Evolutionary conservation across 2,797 vertebrate species (phyloP).

Genomic region (Syndactyla subalaris): DNA sequence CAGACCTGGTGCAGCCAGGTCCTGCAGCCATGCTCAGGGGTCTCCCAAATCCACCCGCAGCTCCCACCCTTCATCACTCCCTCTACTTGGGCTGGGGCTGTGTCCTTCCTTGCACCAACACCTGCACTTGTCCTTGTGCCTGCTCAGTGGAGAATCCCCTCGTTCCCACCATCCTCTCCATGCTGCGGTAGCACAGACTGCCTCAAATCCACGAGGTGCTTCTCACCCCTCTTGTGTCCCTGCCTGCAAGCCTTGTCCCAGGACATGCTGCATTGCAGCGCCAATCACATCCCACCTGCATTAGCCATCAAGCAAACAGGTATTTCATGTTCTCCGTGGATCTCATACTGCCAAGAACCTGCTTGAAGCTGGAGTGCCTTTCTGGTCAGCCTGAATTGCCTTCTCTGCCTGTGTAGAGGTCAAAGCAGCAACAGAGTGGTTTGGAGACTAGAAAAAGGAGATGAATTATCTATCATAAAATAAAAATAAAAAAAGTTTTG

Average conservation of each 20-base stretch:
- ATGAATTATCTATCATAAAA: background rate
- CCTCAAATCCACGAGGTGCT: background rate
- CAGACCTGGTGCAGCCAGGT: background rate
- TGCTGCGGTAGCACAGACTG: background rate
- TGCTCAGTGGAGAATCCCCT: background rate
- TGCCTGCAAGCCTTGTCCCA: background rate
- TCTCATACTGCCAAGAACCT: slow-evolving; percentile 47
- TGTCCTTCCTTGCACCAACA: background rate
- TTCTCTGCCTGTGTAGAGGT: slow-evolving; percentile 75
- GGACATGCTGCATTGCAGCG: accelerated
- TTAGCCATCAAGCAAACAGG: background rate
- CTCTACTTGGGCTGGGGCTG: background rate
- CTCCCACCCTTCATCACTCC: background rate
- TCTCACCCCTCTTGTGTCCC: background rate
- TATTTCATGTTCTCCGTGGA: slow-evolving; percentile 63
- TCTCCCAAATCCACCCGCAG: background rate
- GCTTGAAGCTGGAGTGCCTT: slow-evolving; percentile 54
- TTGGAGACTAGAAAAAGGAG: background rate
- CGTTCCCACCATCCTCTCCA: background rate
- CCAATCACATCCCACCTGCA: background rate
- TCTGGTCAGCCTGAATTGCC: slow-evolving; percentile 63
- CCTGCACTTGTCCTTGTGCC: background rate
- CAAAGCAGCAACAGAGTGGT: slow-evolving; percentile 43
- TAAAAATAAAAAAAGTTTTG: background rate
- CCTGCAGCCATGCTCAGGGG: no score